These are phyloP conservation scores for Galaxias olidus DNA, from an alignment of 2,797 vertebrate species.

Conservation along the genomic window DNA sequence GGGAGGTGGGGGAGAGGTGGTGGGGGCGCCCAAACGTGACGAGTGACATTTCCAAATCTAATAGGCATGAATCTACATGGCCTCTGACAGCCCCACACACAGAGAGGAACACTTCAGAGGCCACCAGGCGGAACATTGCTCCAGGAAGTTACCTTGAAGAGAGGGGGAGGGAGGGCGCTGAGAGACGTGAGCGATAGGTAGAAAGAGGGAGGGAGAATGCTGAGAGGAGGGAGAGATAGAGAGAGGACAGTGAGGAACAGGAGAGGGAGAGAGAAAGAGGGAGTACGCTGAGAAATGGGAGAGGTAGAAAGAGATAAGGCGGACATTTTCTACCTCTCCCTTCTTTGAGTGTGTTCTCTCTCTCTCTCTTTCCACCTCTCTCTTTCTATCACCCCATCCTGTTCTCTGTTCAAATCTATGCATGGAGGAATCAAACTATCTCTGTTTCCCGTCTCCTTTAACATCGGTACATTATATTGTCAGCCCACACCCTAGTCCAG, in stretches of 20 bases:
- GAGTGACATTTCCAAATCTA: slow-evolving; percentile 67
- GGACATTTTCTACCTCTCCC: slow-evolving; percentile 11
- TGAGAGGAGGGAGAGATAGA: slow-evolving; percentile 1
- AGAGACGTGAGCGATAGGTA: too few relatives aligned
- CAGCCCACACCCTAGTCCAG: too few relatives aligned
- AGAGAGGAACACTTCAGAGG: slow-evolving; percentile 60
- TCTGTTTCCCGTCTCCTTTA: not conserved
- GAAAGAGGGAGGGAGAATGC: slow-evolving; percentile 1
- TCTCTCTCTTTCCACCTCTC: too few relatives aligned
- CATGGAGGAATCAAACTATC: too few relatives aligned
- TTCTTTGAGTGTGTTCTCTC: not conserved
- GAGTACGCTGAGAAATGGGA: too few relatives aligned
- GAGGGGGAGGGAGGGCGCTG: slow-evolving; percentile 16
- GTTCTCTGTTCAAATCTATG: too few relatives aligned
- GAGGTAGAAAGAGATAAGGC: too few relatives aligned
- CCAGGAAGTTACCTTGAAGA: slow-evolving; percentile 46
- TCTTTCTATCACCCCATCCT: too few relatives aligned
- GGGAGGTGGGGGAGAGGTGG: slow-evolving; percentile 22
- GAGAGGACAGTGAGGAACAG: not conserved
- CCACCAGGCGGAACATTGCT: slow-evolving; percentile 64
- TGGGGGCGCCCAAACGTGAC: slow-evolving; percentile 45
- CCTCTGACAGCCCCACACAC: slow-evolving; percentile 61
- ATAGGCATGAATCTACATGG: slow-evolving; percentile 69
- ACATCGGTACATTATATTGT: too few relatives aligned
- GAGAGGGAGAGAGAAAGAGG: too few relatives aligned